Percentiles rank a stretch among this genome's conserved stretches.
Conservation (phyloP, 2,113 vertebrate genomes). For the Zapus hudsonius region DNA sequence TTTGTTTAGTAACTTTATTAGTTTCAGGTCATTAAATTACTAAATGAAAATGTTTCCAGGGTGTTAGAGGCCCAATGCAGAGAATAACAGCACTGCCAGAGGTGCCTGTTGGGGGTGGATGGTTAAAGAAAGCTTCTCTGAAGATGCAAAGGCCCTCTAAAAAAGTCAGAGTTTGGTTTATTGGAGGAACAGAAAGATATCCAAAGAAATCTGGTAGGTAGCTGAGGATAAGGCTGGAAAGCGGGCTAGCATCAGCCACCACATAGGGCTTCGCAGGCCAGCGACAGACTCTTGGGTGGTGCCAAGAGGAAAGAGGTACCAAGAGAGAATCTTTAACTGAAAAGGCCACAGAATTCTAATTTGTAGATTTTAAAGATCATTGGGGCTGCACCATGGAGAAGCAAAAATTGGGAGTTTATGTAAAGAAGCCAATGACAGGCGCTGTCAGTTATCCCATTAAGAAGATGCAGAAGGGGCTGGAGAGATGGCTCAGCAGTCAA, state of each 20-base stretch:
- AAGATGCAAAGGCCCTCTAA: neutral
- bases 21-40: slow-evolving; percentile 1
- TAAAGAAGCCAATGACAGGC: neutral
- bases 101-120: neutral
- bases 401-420: neutral
- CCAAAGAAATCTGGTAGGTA: neutral
- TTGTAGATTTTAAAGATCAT: neutral
- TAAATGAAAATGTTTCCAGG: neutral
- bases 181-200: neutral
- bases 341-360: neutral
- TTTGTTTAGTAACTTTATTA: slow-evolving; percentile 2
- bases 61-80: neutral
- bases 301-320: neutral
- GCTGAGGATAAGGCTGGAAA: neutral
- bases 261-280: neutral
- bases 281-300: neutral
- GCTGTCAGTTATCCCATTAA: neutral
- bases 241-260: neutral
- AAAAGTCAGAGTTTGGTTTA: neutral
- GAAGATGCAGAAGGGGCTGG: no score
- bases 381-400: neutral
- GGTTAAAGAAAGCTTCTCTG: neutral
- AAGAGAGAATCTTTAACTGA: neutral
- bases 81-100: neutral
- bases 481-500: no score